Evolutionary conservation across 2,888 invertebrate genomes (phyloP).

Genomic region (Koerneria pararmatus): DNA sequence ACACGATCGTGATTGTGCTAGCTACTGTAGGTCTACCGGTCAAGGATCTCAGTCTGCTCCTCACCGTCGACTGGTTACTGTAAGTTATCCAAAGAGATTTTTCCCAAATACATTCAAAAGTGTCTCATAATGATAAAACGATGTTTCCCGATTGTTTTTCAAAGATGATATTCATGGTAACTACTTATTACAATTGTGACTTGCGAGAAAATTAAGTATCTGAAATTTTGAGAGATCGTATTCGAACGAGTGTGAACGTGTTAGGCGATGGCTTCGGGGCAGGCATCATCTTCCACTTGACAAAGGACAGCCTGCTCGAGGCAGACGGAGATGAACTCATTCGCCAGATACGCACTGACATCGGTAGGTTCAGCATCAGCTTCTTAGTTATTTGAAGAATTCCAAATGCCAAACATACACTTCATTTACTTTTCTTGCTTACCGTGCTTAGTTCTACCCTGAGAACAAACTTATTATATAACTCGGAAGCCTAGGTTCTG

Average conservation of each 20-base stretch:
- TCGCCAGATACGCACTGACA: slow-evolving; percentile 52
- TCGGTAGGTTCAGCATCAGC: no score
- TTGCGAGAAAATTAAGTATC: not conserved
- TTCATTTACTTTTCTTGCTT: no score
- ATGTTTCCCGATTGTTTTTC: not conserved
- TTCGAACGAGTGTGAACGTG: slow-evolving; percentile 57
- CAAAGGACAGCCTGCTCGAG: slow-evolving; percentile 44
- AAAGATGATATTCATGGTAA: not conserved
- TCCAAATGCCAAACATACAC: no score
- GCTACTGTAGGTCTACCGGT: slow-evolving; percentile 70
- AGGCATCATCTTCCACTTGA: slow-evolving; percentile 58
- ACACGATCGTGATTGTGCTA: slow-evolving; percentile 70
- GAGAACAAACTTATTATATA: no score
- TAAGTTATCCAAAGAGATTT: slow-evolving; percentile 59
- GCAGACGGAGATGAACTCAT: slow-evolving; percentile 56
- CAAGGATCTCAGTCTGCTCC: slow-evolving; percentile 68
- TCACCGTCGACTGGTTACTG: slow-evolving; percentile 72
- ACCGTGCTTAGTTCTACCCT: no score
- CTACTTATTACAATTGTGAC: not conserved
- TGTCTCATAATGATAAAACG: not conserved
- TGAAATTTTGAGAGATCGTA: slow-evolving; percentile 46
- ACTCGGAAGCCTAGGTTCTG: no score
- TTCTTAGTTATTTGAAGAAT: no score
- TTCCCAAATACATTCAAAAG: slow-evolving; percentile 6
- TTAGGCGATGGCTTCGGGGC: slow-evolving; percentile 58